Evolutionary conservation across 2,888 invertebrate species (phyloP), one percentile per base, ranked within the genome.

Genomic region (Caenorhabditis sp.): DNA sequence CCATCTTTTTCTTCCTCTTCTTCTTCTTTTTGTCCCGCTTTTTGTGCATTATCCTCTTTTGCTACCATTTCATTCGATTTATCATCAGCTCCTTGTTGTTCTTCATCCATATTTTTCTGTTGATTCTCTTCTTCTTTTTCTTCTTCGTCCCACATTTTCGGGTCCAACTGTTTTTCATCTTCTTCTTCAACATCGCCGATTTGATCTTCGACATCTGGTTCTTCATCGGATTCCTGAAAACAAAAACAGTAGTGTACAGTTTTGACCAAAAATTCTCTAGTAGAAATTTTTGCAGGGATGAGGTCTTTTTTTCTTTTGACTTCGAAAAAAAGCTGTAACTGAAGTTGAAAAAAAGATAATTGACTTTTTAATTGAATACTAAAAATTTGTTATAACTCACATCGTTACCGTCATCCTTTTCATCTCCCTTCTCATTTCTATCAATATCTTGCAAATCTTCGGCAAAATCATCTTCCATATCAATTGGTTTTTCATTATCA

Each of bases 71-170:
- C 81, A 10, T 83, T 76, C 12, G 75, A 78, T 66, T 84, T 61
- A 54, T 82, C 74, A n/a, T 83, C 76, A 19, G 81, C 83, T 24
- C 70, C 79, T 69, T 73, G 43, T 31, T 81, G 69, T 36, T 81
- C 75, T 63, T 81, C 77, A 43, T 81, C 93, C 92, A 93, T 93
- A 77, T 93, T 93, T 31, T 92, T 92, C 67, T 87, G 86, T 12
- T 84, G 81, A 51, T 82, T 81, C 26, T 71, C 65, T n/a, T 77
- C 68, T 21, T 77, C 66, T 26, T 87, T 85, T 31, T 87, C 82
- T 19, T 93, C 92, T 76, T 93, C 94, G 0, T 94, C 95, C 24
- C 96, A 97, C 94, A 97, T 95, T 90, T 97, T 93, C 88, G 97
- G 95, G 79, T 97, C 95, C 1, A 93, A 90, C 81, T 97, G 93